These are phyloP conservation scores for Eidolon dupreanum DNA, from an alignment of 2,797 vertebrate genomes.

Conservation along the genomic window DNA sequence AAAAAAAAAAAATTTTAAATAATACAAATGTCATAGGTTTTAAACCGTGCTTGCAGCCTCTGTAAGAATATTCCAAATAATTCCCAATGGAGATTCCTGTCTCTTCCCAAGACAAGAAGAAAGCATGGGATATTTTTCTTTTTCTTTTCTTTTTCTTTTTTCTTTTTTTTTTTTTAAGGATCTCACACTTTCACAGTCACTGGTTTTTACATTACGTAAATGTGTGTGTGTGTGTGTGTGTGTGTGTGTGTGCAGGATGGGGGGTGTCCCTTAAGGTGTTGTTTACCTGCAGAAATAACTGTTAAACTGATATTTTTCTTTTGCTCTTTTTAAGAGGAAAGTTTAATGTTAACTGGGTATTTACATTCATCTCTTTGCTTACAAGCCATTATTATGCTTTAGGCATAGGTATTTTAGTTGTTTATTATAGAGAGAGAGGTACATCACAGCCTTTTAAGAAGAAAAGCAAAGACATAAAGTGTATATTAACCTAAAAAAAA, in stretches of 20 bases:
- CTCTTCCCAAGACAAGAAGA: slow-evolving; percentile 66
- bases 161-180: neutral
- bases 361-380: slow-evolving; percentile 56
- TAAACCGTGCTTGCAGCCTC: slow-evolving; percentile 79
- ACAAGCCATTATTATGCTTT: slow-evolving; percentile 57
- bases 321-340: slow-evolving; percentile 61
- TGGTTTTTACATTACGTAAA: slow-evolving; percentile 51
- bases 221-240: neutral
- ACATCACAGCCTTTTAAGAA: slow-evolving; percentile 66
- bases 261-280: neutral
- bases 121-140: slow-evolving; percentile 18
- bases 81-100: slow-evolving; percentile 75
- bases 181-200: slow-evolving; percentile 46
- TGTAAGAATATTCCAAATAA: slow-evolving; percentile 65
- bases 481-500: slow-evolving; percentile 71
- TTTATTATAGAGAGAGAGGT: slow-evolving; percentile 47
- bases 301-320: slow-evolving; percentile 39
- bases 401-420: slow-evolving; percentile 68
- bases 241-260: neutral
- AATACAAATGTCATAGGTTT: slow-evolving; percentile 81
- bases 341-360: slow-evolving; percentile 67
- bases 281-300: slow-evolving; percentile 53
- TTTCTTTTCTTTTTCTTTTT: neutral
- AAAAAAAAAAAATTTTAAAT: neutral
- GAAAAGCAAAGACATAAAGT: slow-evolving; percentile 77